Evolutionary conservation across 2,888 invertebrate species (phyloP), one percentile per base, ranked within the genome.

Genomic region (Merodon equestris): DNA sequence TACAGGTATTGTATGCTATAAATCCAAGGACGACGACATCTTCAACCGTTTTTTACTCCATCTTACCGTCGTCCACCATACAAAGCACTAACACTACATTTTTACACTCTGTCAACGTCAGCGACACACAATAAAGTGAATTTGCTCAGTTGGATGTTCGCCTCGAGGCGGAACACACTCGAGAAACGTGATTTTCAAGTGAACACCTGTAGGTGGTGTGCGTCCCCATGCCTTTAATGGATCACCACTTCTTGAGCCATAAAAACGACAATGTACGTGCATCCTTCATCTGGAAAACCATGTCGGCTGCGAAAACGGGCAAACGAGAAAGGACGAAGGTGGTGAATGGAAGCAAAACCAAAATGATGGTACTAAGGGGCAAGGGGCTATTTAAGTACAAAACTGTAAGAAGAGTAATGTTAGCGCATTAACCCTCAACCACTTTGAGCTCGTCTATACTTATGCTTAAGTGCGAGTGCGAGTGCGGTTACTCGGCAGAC

Each of bases 181-280:
- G 42, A 68, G 67, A 42, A 73, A 67, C 77, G 77, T 77, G 77
- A 77, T 77, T 77, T 73, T 63, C 73, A 77, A 47, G 27, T 15
- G 56, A 56, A 18, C 63, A 58, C 70, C 71, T 53, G 53, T 57
- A 68, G 67, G 66, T 10, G 56, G 57, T 67, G 66, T 77, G 58
- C n/a, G n/a, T 7, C 38, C 67, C 67, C 17, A 47, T 10, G n/a
- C 51, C 57, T 63, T 63, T 77, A 77, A 77, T 77, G 77, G 77
- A 77, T 77, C 77, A 73, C 77, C 77, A 77, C 77, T 77, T 77
- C 64, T 72, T 40, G 56, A 34, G 50, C 53, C 67, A 67, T 77
- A 77, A 77, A 67, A 60, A 67, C 77, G 73, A 77, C 67, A 73
- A 77, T 77, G 77, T 72, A 73, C 61, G 44, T 57, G 61, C 60